Percentiles rank a stretch among this genome's conserved stretches.
Evolutionary conservation across 2,797 vertebrate genomes (phyloP).

Genomic region (Natrix natrix): DNA sequence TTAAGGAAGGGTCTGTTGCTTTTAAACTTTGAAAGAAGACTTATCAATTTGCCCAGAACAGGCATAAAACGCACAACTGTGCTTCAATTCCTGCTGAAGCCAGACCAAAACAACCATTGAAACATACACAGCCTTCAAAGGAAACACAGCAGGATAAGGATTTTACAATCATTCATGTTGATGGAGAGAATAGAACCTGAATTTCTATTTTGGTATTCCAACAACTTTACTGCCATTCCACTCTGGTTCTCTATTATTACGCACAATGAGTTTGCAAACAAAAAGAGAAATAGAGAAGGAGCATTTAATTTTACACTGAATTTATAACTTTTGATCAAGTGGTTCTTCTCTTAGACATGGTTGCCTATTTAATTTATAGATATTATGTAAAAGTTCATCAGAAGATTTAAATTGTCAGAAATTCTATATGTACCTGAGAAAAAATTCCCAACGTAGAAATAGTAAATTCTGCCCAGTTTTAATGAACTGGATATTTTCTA

Average conservation of each 20-base stretch:
- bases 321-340: not conserved
- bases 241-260: not conserved
- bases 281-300: not conserved
- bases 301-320: not conserved
- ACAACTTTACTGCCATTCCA: not conserved
- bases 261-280: not conserved
- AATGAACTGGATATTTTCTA: not conserved
- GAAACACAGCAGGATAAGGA: not conserved
- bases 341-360: not conserved
- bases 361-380: not conserved
- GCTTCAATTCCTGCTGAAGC: not conserved
- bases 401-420: not conserved
- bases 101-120: not conserved
- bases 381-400: not conserved
- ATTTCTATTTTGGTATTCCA: not conserved
- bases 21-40: not conserved
- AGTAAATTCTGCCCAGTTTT: not conserved
- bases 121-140: not conserved
- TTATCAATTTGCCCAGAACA: not conserved
- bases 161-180: not conserved
- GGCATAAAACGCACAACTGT: not conserved
- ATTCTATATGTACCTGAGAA: not conserved
- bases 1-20: not conserved
- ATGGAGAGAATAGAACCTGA: not conserved
- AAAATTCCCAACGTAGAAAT: not conserved